Evolutionary conservation across 2,888 invertebrate genomes (phyloP), one percentile per base, ranked within the genome.

Genomic region (Rhorus exstirpatorius): DNA sequence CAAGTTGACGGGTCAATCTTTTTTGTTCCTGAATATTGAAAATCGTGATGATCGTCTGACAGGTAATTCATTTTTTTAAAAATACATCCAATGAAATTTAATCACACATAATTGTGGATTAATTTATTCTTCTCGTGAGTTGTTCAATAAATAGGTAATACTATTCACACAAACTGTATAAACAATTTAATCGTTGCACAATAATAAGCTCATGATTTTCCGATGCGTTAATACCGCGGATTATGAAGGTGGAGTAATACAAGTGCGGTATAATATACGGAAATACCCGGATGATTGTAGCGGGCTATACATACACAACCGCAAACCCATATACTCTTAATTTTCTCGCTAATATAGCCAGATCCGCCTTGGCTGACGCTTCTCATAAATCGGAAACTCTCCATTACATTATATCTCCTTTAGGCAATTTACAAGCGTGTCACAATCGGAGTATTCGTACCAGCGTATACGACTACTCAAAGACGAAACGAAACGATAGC

Each of bases 271-370:
- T n/a, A n/a, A 2, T 10, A 6, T 35, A 46, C 49, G 71, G 71
- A 71, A 71, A 71, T 71, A 49, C 71, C 60, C 71, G 10, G 46
- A 44, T 46, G 19, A 31, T 71, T 71, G 60, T 44, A 26, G 14
- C 44, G 7, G 3, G 17, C 10, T 4, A 24, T 21, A n/a, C 8
- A 3, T 14, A 35, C 31, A 7, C 31, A 14, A 24, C 55, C 8
- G 21, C n/a, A 41, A 19, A 3, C 7, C n/a, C n/a, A 7, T 19
- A 41, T 61, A 38, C 14, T 53, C 55, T 70, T 55, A 17, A 58
- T 58, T 71, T 26, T 1, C n/a, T 12, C 12, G 26, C 26, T 17
- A 26, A 71, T 12, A 4, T 19, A 26, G 58, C 12, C n/a, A 60
- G 46, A 71, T 71, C 71, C 71, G 71, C 38, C 46, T 71, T 17